Percentiles rank a stretch among this genome's conserved stretches.
phyloP scores from a whole-genome alignment of 2,113 vertebrate species.

The Anhinga anhinga region DNA sequence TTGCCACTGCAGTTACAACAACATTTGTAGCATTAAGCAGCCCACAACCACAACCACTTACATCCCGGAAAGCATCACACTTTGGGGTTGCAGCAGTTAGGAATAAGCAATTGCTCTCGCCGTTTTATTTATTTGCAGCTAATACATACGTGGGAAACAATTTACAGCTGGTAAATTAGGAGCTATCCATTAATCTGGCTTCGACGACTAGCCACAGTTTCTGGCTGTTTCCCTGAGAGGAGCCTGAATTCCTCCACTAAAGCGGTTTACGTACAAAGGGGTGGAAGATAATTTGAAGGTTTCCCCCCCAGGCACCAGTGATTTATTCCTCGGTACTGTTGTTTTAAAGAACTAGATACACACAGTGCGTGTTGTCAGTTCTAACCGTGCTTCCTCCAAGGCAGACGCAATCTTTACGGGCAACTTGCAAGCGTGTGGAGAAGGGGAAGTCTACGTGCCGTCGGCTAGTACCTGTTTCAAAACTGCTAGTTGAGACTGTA shows the following conservation, averaged over 20 bases:
- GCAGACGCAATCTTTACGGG: rapidly evolving
- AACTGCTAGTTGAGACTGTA: neutral
- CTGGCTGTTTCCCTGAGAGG: neutral
- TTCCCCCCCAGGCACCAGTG: rapidly evolving
- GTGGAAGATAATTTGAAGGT: rapidly evolving
- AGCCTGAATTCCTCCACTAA: rapidly evolving
- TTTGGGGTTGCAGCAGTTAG: rapidly evolving
- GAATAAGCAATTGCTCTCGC: rapidly evolving
- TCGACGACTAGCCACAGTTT: rapidly evolving
- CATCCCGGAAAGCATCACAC: rapidly evolving
- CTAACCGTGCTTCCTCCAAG: rapidly evolving
- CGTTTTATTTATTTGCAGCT: neutral
- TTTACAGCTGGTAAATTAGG: too few relatives aligned
- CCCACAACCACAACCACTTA: neutral
- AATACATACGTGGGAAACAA: neutral
- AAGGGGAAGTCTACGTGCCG: neutral
- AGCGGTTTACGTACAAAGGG: rapidly evolving
- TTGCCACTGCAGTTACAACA: neutral
- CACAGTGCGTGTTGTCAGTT: rapidly evolving
- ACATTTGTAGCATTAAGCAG: rapidly evolving
- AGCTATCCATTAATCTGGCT: neutral
- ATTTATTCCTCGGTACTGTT: rapidly evolving
- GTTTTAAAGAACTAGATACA: rapidly evolving
- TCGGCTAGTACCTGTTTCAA: neutral
- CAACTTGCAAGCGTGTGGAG: neutral